Evolutionary conservation across 2,113 vertebrate species (phyloP), one percentile per base, ranked within the genome.

Genomic region (Cynoglossus semilaevis): DNA sequence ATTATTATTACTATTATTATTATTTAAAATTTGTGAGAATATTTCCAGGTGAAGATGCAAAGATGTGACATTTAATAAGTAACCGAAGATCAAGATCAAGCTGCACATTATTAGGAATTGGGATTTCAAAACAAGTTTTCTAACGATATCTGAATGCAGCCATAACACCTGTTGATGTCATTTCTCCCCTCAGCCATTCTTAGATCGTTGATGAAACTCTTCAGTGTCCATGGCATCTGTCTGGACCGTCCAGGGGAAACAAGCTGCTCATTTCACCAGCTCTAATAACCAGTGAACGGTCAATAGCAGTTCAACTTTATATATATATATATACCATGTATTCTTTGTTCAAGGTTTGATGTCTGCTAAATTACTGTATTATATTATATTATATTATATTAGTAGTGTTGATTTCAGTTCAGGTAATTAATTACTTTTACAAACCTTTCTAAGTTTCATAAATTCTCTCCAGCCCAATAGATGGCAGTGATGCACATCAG

Each of bases 131-230:
- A 34, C 57, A 53, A 38, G 58, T 8, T 38, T 43, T 36, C 62
- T 42, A 18, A 47, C 43, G 1, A 7, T 40, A 34, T 70, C 60
- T 68, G 17, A 53, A 51, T 67, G 15, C 17, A 5, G 37, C 5
- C 34, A 5, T 50, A 40, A n/a, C 85, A 85, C 70, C 82, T 79
- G 82, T 70, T 58, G 9, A 54, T 83, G 80, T 83, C 84, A 77
- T 42, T 85, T 66, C 51, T 29, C 34, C 36, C 19, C 11, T 19
- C 2, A 9, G 15, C 45, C 35, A 18, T 4, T 71, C 51, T 69
- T 46, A 67, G 59, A 79, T 75, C 68, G 50, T 38, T 19, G 51
- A 66, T 58, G 51, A 70, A 68, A 56, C 59, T 72, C 36, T 54
- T n/a, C 6, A 57, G 49, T 53, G 52, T 69, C 65, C 61, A 43